Evolutionary conservation across 2,113 vertebrate genomes (phyloP).

Genomic region (Lucifuga dentata): DNA sequence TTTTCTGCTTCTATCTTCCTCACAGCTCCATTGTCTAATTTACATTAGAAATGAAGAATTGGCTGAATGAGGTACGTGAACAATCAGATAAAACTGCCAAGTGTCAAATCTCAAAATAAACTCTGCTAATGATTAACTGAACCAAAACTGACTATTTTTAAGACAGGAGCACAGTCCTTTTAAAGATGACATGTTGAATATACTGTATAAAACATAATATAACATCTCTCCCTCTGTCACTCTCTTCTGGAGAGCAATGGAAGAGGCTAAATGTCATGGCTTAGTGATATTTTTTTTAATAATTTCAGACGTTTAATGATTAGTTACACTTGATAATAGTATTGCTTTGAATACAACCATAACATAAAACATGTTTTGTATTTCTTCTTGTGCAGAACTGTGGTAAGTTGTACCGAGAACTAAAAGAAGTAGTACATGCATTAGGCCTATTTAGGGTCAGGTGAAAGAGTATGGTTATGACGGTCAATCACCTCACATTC

Average conservation of each 20-base stretch:
- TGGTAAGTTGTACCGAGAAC: conserved; percentile 17
- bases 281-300: no score
- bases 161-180: conserved; percentile 11
- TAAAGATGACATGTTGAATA: conserved; percentile 20
- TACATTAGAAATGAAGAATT: conserved; percentile 23
- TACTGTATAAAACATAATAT: no score
- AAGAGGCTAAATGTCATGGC: conserved; percentile 91
- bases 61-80: conserved; percentile 60
- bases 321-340: no score
- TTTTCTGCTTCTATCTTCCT: conserved; percentile 23
- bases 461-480: background rate
- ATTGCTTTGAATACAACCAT: background rate
- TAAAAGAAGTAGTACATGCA: conserved; percentile 59
- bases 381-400: conserved; percentile 16
- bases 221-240: conserved; percentile 41
- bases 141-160: conserved; percentile 62
- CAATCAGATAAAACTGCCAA: conserved; percentile 38
- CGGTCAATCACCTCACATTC: background rate
- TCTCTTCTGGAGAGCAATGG: conserved; percentile 47
- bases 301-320: no score
- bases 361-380: background rate
- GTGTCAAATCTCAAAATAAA: conserved; percentile 54
- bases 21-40: conserved; percentile 28
- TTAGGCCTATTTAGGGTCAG: conserved; percentile 10
- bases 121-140: conserved; percentile 46